Evolutionary conservation across 2,888 invertebrate genomes (phyloP).

Genomic region (Cataglyphis rosenhaueri): DNA sequence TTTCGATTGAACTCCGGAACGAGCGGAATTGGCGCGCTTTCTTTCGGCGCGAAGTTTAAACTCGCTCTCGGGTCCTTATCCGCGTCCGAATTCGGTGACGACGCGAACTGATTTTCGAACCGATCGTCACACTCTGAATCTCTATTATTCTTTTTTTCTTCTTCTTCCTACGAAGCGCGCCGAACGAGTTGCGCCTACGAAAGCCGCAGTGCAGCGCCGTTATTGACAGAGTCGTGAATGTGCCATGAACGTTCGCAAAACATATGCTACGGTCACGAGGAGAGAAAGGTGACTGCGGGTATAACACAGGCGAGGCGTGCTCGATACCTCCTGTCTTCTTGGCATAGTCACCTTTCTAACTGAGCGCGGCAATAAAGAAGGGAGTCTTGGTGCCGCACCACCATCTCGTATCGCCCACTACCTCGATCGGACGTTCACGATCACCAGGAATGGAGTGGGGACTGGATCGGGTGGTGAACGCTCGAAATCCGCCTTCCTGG

Average conservation of each 20-base stretch:
- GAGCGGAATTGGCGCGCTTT: slow-evolving; percentile 33
- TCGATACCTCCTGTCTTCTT: slow-evolving; percentile 83
- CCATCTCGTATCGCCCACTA: slow-evolving; percentile 66
- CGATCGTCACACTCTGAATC: slow-evolving; percentile 32
- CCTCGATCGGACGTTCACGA: slow-evolving; percentile 60
- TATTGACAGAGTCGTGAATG: slow-evolving; percentile 71
- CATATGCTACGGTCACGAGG: slow-evolving; percentile 85
- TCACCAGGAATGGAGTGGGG: slow-evolving; percentile 34
- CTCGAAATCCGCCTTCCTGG: slow-evolving; percentile 60
- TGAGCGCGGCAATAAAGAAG: slow-evolving; percentile 77
- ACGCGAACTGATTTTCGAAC: slow-evolving; percentile 15
- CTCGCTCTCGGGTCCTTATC: slow-evolving; percentile 5
- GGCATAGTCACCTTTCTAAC: slow-evolving; percentile 84
- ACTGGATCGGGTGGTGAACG: slow-evolving; percentile 41
- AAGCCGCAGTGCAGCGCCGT: slow-evolving; percentile 63
- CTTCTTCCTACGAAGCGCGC: neutral
- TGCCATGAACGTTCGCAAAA: slow-evolving; percentile 80
- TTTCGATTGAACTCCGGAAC: slow-evolving; percentile 23
- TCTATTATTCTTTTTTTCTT: neutral
- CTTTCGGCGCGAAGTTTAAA: slow-evolving; percentile 2
- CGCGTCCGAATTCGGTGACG: slow-evolving; percentile 18
- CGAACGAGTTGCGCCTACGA: slow-evolving; percentile 46
- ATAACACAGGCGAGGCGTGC: slow-evolving; percentile 78
- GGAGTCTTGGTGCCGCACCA: slow-evolving; percentile 70
- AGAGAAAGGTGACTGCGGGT: slow-evolving; percentile 84